Evolutionary conservation across 2,113 vertebrate genomes (phyloP).

Genomic region (Eubucco bourcierii): DNA sequence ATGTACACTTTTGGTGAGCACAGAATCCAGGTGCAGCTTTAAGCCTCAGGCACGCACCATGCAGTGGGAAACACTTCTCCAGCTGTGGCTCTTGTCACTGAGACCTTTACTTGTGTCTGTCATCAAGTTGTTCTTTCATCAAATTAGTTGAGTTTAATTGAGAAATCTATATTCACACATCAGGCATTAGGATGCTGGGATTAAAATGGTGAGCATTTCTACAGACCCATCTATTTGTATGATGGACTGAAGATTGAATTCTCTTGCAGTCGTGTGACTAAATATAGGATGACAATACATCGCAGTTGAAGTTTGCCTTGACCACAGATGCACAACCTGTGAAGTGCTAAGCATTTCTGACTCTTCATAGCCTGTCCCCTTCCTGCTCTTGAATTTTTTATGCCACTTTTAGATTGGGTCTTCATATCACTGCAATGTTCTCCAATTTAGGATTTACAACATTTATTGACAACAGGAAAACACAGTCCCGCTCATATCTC

Average conservation of each 20-base stretch:
- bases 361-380: constrained; percentile 19
- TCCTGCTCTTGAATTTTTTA: constrained; percentile 48
- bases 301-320: constrained; percentile 52
- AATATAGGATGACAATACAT: constrained; percentile 45
- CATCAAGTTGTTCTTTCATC: constrained; percentile 60
- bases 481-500: constrained; percentile 48
- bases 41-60: not conserved
- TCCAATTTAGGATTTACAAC: constrained; percentile 51
- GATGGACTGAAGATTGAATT: constrained; percentile 48
- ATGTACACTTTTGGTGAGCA: not conserved
- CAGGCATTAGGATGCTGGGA: constrained; percentile 44
- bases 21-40: not conserved
- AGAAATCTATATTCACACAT: constrained; percentile 68
- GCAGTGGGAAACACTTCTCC: constrained; percentile 14
- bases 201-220: constrained; percentile 60
- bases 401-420: constrained; percentile 26
- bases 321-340: not conserved
- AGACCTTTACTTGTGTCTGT: not conserved
- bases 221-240: constrained; percentile 24
- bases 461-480: constrained; percentile 64
- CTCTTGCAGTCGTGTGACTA: constrained; percentile 42
- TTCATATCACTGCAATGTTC: constrained; percentile 31
- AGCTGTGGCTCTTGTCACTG: constrained; percentile 16
- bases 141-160: constrained; percentile 72
- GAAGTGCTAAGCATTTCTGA: constrained; percentile 42